Evolutionary conservation across 2,888 invertebrate genomes (phyloP), one percentile per base, ranked within the genome.

Genomic region (Latrodectus elegans): DNA sequence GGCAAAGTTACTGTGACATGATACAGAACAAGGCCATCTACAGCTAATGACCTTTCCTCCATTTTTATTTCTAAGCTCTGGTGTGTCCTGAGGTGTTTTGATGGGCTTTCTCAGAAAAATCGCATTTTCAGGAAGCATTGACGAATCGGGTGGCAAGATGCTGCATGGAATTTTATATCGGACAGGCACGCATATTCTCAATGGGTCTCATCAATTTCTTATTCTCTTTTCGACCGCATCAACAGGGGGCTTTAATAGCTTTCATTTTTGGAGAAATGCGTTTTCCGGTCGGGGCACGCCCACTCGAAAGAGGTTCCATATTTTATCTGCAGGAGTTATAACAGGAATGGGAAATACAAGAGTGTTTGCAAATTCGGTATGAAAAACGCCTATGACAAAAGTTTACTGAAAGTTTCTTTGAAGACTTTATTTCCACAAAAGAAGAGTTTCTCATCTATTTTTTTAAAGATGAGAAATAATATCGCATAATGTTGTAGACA

Each of bases 231-330:
- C 55, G 14, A 15, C 26, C 55, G 22, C 53, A 52, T 73, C 73
- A 22, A 73, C 73, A 52, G 73, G 53, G 73, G 11, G 73, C 73
- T 73, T 73, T 73, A 73, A 73, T 73, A 73, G 73, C 53, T 55
- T 73, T 73, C 55, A 73, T 73, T 73, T 53, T 53, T 15, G 8
- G 8, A 53, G 22, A 55, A 73, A 73, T 73, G 22, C 53, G 73
- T 73, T 53, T 73, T 55, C 53, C 53, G 52, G 53, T 55, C 55
- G 53, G 15, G 26, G 17, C 73, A 52, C 73, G 73, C 73, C 73
- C 73, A 55, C 15, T 15, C 26, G 26, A 55, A 55, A 55, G 52
- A 73, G 52, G 73, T 53, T 4, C 26, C 73, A 22, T 73, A 53
- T 53, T 55, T 73, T 26, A 53, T 71, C 71, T n/a, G 71, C 17